Percentiles rank a stretch among this genome's conserved stretches.
These are phyloP conservation scores for Ochotona princeps DNA, from an alignment of 2,113 vertebrate genomes.

Conservation along the genomic window DNA sequence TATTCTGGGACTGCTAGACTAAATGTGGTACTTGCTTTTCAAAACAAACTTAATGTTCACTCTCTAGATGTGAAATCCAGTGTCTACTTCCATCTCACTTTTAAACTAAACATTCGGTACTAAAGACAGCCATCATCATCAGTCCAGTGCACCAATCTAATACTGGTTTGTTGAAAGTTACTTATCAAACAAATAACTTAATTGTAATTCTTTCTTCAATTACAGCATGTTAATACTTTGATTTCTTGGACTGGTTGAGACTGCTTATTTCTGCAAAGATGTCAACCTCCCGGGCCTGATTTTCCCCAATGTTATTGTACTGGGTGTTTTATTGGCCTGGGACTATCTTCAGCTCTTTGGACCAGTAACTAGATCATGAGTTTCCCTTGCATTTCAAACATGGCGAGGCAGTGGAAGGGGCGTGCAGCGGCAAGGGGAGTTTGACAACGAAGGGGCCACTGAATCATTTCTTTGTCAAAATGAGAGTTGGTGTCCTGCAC, in stretches of 20 bases:
- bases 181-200: constrained; percentile 17
- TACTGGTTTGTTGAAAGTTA: background rate
- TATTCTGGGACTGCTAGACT: background rate
- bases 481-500: constrained; percentile 88
- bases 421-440: constrained; percentile 54
- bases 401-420: background rate
- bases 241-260: background rate
- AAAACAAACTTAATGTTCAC: constrained; percentile 45
- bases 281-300: background rate
- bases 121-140: background rate
- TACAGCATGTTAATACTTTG: background rate
- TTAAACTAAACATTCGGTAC: background rate
- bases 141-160: background rate
- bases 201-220: background rate
- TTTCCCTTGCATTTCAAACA: constrained; percentile 75
- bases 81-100: background rate
- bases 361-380: constrained; percentile 71
- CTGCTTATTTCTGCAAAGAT: background rate
- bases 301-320: constrained; percentile 1
- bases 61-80: constrained; percentile 31
- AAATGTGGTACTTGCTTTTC: background rate
- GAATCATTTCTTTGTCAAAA: constrained; percentile 91
- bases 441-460: constrained; percentile 86
- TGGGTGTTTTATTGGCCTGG: too few relatives aligned
- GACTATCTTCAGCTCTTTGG: constrained; percentile 71